Evolutionary conservation across 1,140 invertebrate genomes (phyloP), one percentile per base, ranked within the genome.

Genomic region (Pollicipes pollicipes): DNA sequence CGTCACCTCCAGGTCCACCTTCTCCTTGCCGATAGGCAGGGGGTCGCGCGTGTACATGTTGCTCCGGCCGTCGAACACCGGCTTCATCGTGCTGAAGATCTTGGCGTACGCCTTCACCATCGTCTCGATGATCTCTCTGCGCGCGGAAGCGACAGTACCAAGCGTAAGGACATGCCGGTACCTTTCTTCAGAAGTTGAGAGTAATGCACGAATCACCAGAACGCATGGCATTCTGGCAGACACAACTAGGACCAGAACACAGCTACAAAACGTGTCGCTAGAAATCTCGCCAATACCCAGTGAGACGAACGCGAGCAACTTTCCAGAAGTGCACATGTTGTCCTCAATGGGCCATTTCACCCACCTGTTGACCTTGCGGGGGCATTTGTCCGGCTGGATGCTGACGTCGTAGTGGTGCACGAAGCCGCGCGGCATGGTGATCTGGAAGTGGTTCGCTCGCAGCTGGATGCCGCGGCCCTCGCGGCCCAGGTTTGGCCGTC

Each of bases 321-420:
- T n/a, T n/a, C n/a, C n/a, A n/a, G n/a, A n/a, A n/a, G n/a, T n/a
- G n/a, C n/a, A n/a, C n/a, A n/a, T n/a, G n/a, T n/a, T n/a, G n/a
- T n/a, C n/a, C n/a, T n/a, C n/a, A n/a, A n/a, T n/a, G n/a, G n/a
- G n/a, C n/a, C n/a, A n/a, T n/a, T n/a, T 10, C 2, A 58, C 45
- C 4, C 71, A 84, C 80, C 85, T 81, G 84, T 99, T 99, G 71
- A 95, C 95, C 85, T 98, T 96, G 73, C 97, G 84, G 68, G 97
- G 97, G 83, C 97, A 99, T 83, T 99, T 99, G 80, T 99, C 97
- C 30, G 97, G 97, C 77, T 95, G 93, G 77, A 99, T 99, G 78
- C 91, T 95, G 68, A 99, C 93, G 80, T 98, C 94, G 81, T 99
- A 99, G 80, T 99, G 97, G 82, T 97, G 94, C 29, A 99, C 94